Evolutionary conservation across 2,113 vertebrate species (phyloP).

Genomic region (Narcine bancroftii): DNA sequence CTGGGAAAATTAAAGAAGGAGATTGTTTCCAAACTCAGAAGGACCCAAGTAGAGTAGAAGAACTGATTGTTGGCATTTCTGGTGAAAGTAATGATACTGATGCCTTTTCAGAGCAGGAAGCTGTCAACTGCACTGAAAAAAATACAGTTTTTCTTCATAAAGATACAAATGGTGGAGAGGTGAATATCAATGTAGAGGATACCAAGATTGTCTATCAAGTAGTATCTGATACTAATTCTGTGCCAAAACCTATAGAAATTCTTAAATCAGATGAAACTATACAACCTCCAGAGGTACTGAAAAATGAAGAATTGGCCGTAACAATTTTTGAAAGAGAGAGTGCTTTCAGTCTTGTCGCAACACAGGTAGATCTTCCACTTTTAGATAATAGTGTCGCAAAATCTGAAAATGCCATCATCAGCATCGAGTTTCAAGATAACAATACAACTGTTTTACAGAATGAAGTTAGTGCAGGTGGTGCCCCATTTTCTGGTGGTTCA

Average conservation of each 20-base stretch:
- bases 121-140: not conserved
- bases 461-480: not conserved
- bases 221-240: not conserved
- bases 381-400: not conserved
- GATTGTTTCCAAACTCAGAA: not conserved
- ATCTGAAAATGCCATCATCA: not conserved
- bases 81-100: not conserved
- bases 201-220: not conserved
- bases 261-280: not conserved
- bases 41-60: not conserved
- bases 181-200: not conserved
- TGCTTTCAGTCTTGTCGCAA: not conserved
- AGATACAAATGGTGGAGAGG: not conserved
- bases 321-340: not conserved
- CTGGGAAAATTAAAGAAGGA: not conserved
- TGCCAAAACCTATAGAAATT: not conserved
- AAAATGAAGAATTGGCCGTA: not conserved
- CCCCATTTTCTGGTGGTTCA: not conserved
- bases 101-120: not conserved
- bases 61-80: constrained; percentile 12
- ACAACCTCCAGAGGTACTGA: not conserved
- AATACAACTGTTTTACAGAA: not conserved
- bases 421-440: not conserved
- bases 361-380: not conserved
- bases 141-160: not conserved